Base-by-base conservation (phyloP, 2,888 invertebrate genomes). In the Zygogramma bicolorata region DNA sequence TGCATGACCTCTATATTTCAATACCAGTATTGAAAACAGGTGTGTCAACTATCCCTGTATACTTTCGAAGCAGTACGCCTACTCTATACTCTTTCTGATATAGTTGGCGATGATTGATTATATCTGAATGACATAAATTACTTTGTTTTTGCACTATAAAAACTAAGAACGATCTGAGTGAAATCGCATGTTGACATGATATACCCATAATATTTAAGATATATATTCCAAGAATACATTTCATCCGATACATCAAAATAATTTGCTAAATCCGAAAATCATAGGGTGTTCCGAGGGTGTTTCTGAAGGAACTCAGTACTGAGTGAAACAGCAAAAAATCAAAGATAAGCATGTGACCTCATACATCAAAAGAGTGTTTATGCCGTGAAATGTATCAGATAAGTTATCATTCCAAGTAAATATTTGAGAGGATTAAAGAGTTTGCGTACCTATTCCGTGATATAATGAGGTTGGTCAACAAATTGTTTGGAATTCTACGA, bases 341-440 rank as follows among this genome's bases (percentile, higher is more conserved):
- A 13, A 53, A 25, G 27, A 53, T 53, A 22, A 53, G 27, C 25
- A n/a, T 7, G n/a, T 53, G 27, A 46, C 20, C 18, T 46, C 53
- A 15, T 27, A 53, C 27, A 53, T 13, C 8, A 1, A 46, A 8
- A 8, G 46, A 46, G 20, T 46, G 18, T 46, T 8, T n/a, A 53
- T 53, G 27, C 27, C 53, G 53, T 53, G 27, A 53, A 53, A 53
- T 27, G 4, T 40, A 40, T 8, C 20, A 63, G 13, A 42, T 18
- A 25, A 27, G 46, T 63, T 63, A 63, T 63, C 63, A 53, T 61
- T 22, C 15, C 3, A 20, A 15, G 61, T 57, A 70, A 70, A 70
- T 61, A 70, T 70, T 65, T 70, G 42, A 65, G 18, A 25, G 53
- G 49, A 61, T 70, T 42, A 49, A 60, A 70, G 70, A 70, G 49